Conservation (phyloP, 2,888 invertebrate genomes). For the Drosophila vallismaia region DNA sequence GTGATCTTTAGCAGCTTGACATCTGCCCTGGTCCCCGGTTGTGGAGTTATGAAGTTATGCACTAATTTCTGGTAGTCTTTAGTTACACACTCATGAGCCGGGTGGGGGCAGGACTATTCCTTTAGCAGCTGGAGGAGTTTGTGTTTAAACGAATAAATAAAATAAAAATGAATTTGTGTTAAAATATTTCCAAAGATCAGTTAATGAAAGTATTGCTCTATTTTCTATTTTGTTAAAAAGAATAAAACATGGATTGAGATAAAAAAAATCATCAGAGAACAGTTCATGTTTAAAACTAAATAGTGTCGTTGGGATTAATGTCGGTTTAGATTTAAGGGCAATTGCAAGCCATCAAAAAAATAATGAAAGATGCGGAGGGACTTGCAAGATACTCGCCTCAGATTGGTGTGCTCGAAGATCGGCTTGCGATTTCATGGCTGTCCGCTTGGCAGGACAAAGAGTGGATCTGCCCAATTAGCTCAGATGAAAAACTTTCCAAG, state of each 20-base stretch:
- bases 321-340: conserved; percentile 64
- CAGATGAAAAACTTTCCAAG: conserved; percentile 57
- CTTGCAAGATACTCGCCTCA: conserved; percentile 19
- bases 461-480: conserved; percentile 64
- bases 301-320: conserved; percentile 13
- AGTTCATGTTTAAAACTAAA: neutral
- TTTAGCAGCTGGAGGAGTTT: conserved; percentile 8
- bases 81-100: conserved; percentile 47
- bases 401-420: conserved; percentile 33
- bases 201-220: too few species aligned
- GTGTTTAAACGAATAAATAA: neutral
- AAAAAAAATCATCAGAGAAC: neutral
- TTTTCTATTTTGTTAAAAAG: too few species aligned
- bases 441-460: conserved; percentile 44
- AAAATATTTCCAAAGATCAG: neutral
- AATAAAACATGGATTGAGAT: too few species aligned
- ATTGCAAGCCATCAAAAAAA: conserved; percentile 48
- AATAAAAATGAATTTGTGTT: neutral
- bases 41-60: conserved; percentile 54
- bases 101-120: conserved; percentile 1
- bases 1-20: conserved; percentile 61
- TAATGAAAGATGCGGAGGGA: conserved; percentile 27
- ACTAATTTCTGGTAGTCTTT: conserved; percentile 67
- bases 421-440: conserved; percentile 66
- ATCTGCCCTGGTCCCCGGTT: conserved; percentile 57